These are phyloP conservation scores for Micrasema minimum DNA, from an alignment of 1,140 invertebrate species.

Conservation along the genomic window DNA sequence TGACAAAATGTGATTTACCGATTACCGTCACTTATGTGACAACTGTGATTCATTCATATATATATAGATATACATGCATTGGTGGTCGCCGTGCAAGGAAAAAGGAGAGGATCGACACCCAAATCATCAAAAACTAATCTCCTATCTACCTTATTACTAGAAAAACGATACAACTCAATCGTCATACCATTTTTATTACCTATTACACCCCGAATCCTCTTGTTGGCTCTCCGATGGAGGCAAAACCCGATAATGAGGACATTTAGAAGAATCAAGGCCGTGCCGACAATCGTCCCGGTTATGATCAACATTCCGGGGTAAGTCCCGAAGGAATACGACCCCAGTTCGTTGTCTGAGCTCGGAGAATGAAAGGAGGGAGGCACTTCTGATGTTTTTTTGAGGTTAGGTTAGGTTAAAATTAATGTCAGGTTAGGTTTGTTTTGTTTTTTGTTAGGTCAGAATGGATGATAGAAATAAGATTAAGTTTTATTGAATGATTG, in stretches of 20 bases:
- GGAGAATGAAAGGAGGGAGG: constrained; percentile 64
- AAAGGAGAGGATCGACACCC: no score
- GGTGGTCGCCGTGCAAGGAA: no score
- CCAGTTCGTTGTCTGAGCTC: constrained; percentile 63
- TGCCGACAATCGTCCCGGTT: constrained; percentile 66
- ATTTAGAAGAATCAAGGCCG: constrained; percentile 80
- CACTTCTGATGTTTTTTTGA: constrained; percentile 53
- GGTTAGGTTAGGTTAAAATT: constrained; percentile 34
- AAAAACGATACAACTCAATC: background rate
- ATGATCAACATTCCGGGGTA: constrained; percentile 64
- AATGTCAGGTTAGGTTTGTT: constrained; percentile 6
- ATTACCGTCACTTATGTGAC: no score
- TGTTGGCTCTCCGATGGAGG: constrained; percentile 79
- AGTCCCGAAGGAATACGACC: constrained; percentile 57
- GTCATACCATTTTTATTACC: constrained; percentile 55
- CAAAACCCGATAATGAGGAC: constrained; percentile 89
- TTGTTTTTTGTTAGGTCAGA: no score
- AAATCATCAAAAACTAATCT: no score
- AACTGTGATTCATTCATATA: no score
- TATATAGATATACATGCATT: no score
- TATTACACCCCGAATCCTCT: constrained; percentile 72
- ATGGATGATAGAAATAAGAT: no score
- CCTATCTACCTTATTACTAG: no score
- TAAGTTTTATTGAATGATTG: no score
- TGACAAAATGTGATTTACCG: no score